Conservation (phyloP, 2,888 invertebrate species). For the Drosophila kambysellisi region DNA sequence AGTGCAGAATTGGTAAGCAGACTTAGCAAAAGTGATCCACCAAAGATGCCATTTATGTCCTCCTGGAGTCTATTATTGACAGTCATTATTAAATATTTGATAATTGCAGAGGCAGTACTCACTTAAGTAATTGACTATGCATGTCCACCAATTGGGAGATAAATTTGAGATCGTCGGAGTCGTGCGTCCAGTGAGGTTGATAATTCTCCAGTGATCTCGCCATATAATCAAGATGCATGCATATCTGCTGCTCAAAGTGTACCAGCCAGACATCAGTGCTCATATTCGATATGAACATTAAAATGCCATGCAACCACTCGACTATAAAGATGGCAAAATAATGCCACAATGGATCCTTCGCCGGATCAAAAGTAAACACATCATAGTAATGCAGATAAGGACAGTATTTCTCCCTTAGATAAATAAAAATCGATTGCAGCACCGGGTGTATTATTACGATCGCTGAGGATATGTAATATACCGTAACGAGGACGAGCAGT, state of each 20-base stretch:
- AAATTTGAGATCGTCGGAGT: slow-evolving; percentile 33
- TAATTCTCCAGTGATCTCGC: slow-evolving; percentile 55
- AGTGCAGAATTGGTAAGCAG: slow-evolving; percentile 46
- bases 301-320: slow-evolving; percentile 54
- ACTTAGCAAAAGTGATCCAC: slow-evolving; percentile 48
- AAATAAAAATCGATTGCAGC: slow-evolving; percentile 28
- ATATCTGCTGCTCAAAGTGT: slow-evolving; percentile 68
- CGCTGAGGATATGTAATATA: slow-evolving; percentile 34
- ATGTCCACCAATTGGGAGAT: slow-evolving; percentile 43
- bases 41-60: slow-evolving; percentile 53
- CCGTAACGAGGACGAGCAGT: slow-evolving; percentile 8
- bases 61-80: slow-evolving; percentile 39
- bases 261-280: slow-evolving; percentile 69
- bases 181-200: slow-evolving; percentile 47
- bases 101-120: slow-evolving; percentile 12
- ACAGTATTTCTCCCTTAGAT: slow-evolving; percentile 5
- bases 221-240: slow-evolving; percentile 75
- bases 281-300: slow-evolving; percentile 46
- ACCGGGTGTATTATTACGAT: slow-evolving; percentile 41
- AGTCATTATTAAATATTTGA: neutral
- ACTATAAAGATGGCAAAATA: slow-evolving; percentile 44
- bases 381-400: slow-evolving; percentile 52
- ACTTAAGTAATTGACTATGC: slow-evolving; percentile 24
- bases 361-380: slow-evolving; percentile 35
- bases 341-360: slow-evolving; percentile 34